Conservation (phyloP, 2,888 invertebrate species). For the Temnothorax rugatulus region DNA sequence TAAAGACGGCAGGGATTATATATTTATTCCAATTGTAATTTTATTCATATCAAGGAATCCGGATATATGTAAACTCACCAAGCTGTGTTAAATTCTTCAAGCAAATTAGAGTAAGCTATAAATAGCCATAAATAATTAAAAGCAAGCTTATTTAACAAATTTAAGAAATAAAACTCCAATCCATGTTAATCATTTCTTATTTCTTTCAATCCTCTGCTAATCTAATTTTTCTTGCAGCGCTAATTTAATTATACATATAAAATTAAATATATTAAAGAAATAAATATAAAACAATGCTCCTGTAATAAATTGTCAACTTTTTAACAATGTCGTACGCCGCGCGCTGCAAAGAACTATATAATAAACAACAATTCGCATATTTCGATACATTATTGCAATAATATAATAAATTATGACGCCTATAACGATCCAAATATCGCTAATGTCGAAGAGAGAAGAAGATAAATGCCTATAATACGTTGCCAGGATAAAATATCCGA, state of each 20-base stretch:
- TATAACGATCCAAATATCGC: constrained; percentile 6
- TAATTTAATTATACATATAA: constrained; percentile 10
- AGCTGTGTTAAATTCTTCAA: neutral
- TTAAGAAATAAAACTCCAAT: neutral
- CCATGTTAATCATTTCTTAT: constrained; percentile 13
- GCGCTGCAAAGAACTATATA: constrained; percentile 20
- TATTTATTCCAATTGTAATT: constrained; percentile 7
- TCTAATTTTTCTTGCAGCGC: constrained; percentile 25
- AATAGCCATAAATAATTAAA: neutral
- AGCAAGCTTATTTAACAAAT: neutral
- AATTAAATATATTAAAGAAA: constrained; percentile 28
- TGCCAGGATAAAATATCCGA: constrained; percentile 10
- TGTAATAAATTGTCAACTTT: constrained; percentile 15
- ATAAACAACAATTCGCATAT: constrained; percentile 33
- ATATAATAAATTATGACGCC: constrained; percentile 53
- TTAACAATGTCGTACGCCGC: neutral
- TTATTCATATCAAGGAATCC: neutral
- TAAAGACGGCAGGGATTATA: neutral
- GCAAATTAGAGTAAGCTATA: constrained; percentile 4
- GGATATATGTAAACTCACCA: constrained; percentile 2
- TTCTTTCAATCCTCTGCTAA: neutral
- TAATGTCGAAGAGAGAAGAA: constrained; percentile 10
- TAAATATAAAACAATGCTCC: constrained; percentile 10
- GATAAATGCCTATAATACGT: neutral
- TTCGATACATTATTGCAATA: constrained; percentile 35